Base-by-base conservation (phyloP, 2,888 invertebrate genomes). In the Stenotaenia linearis region DNA sequence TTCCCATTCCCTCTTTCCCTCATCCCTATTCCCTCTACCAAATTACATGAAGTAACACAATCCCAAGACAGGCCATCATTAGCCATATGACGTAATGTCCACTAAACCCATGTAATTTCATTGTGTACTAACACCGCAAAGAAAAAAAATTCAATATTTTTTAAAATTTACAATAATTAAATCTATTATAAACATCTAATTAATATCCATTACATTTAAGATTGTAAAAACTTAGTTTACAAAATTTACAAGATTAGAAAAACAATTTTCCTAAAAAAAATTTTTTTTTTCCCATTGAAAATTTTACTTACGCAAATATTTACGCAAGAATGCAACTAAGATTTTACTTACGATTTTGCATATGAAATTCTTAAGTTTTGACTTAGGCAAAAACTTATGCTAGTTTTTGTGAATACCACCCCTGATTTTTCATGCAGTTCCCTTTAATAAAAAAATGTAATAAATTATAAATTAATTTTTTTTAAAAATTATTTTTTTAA, bases 21-120 rank as follows among this genome's bases (percentile, higher is more conserved):
- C 45, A 18, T 45, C 45, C 45, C 45, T 45, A 45, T 45, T 45
- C n/a, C n/a, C 45, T n/a, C 45, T 9, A 32, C n/a, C 45, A 61
- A 61, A 25, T 45, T 25, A 10, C 61, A 15, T 5, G 25, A 15
- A 61, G 61, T 25, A 61, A 61, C 61, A 61, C 61, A 61, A 61
- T 61, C 61, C 61, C 61, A 61, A 61, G 61, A 61, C 61, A 61
- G 61, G 61, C 61, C 61, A 61, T 61, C 61, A 61, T 61, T 61
- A 61, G 61, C 15, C 12, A 3, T 25, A 23, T 61, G 61, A 61
- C 61, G 61, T 61, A 25, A 61, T 61, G 61, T 61, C 61, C 61
- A 61, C 61, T 61, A 1, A 28, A 6, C 28, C 45, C 45, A n/a
- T 45, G 45, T 45, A 45, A 45, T 45, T 45, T 12, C 45, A 61